These are phyloP conservation scores for Eriocheir sinensis DNA, from an alignment of 1,140 invertebrate genomes.

Conservation along the genomic window DNA sequence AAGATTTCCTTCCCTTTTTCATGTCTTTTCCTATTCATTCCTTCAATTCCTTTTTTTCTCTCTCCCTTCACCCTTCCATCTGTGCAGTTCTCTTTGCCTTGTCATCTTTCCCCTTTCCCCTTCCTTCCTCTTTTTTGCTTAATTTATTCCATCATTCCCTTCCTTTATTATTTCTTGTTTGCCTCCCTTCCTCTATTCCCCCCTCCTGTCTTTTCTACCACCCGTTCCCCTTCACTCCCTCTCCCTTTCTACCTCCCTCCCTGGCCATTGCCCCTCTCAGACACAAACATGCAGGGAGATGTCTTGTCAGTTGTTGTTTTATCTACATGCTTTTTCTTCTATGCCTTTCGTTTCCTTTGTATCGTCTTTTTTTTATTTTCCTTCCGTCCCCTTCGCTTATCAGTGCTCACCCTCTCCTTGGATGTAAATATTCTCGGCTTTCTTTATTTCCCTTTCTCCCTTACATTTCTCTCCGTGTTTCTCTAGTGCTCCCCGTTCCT, in stretches of 20 bases:
- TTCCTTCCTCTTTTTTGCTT: conserved; percentile 8
- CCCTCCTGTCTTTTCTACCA: background rate
- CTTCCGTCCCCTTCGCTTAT: background rate
- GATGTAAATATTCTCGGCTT: background rate
- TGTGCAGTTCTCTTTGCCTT: conserved; percentile 28
- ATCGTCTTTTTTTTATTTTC: background rate
- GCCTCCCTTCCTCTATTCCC: background rate
- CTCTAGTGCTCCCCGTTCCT: background rate
- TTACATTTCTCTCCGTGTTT: background rate
- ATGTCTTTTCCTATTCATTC: too few species aligned
- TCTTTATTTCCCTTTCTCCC: background rate
- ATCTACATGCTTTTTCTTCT: background rate
- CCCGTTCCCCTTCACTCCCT: background rate
- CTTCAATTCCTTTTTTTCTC: background rate
- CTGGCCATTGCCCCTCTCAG: background rate
- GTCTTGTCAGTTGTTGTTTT: too few species aligned
- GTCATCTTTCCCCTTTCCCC: conserved; percentile 13
- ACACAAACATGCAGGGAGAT: background rate
- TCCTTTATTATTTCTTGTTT: background rate
- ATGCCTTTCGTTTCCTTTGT: background rate
- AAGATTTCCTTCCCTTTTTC: too few species aligned
- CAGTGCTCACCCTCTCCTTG: background rate
- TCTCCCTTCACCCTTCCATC: background rate
- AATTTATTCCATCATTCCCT: background rate
- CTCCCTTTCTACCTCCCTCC: background rate